These are phyloP conservation scores for Sebastes minor DNA, from an alignment of 2,797 vertebrate genomes.

Conservation along the genomic window DNA sequence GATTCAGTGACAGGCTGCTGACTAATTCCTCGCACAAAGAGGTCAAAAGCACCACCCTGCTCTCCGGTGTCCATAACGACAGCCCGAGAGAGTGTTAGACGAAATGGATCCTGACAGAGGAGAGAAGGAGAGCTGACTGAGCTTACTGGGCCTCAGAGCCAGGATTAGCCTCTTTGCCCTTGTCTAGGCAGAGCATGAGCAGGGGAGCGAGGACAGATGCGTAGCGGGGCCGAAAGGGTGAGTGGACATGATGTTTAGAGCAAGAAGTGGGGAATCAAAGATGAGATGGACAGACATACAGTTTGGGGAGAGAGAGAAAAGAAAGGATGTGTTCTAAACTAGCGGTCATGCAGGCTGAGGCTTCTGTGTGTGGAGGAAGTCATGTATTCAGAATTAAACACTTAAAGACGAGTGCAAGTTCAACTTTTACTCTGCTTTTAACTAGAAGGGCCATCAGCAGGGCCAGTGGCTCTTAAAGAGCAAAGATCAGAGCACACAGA, in stretches of 20 bases:
- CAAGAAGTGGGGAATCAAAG: constrained; percentile 32
- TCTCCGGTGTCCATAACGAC: constrained; percentile 59
- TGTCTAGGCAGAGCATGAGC: constrained; percentile 53
- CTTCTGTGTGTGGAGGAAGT: constrained; percentile 16
- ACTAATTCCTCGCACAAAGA: constrained; percentile 57
- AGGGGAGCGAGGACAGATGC: constrained; percentile 37
- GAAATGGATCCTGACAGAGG: constrained; percentile 64
- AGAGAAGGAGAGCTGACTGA: constrained; percentile 59
- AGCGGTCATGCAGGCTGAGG: constrained; percentile 12
- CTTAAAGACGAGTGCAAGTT: constrained; percentile 7
- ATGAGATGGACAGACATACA: background rate
- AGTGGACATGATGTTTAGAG: constrained; percentile 43
- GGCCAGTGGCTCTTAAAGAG: background rate
- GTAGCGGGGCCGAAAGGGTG: constrained; percentile 38
- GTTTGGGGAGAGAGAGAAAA: constrained; percentile 19
- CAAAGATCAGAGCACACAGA: background rate
- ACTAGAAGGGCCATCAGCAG: background rate
- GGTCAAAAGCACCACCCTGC: constrained; percentile 55
- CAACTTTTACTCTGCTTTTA: constrained; percentile 11
- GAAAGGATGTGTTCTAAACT: constrained; percentile 17
- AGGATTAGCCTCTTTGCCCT: constrained; percentile 75
- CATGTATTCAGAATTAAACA: background rate
- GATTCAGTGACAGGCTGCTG: constrained; percentile 47
- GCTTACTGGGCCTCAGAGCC: constrained; percentile 64
- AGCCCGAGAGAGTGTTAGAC: constrained; percentile 50